phyloP scores from a whole-genome alignment of 1,140 invertebrate species.

The Sarcophaga peregrina region DNA sequence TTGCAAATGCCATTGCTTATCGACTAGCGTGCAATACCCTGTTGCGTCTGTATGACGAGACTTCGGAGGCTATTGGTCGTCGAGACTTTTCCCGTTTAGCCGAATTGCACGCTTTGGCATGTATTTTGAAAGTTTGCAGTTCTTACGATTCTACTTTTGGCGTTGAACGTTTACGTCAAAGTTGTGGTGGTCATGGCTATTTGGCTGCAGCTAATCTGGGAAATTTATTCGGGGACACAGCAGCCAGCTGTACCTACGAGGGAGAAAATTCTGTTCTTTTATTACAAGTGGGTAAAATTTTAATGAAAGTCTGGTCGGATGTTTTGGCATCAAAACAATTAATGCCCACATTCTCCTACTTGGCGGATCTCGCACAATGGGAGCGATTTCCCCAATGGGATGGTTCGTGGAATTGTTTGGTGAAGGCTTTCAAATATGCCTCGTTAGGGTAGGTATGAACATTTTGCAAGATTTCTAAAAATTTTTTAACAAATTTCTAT shows the following conservation, averaged over 20 bases:
- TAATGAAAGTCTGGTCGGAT: conserved; percentile 77
- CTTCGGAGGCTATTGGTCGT: conserved; percentile 78
- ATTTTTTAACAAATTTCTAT: conserved; percentile 70
- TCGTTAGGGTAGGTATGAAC: conserved; percentile 72
- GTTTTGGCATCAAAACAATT: conserved; percentile 67
- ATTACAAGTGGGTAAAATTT: conserved; percentile 86
- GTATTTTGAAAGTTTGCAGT: conserved; percentile 87
- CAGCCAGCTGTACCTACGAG: conserved; percentile 90
- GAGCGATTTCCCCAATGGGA: conserved; percentile 68
- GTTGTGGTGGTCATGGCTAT: conserved; percentile 94
- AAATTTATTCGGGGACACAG: conserved; percentile 78
- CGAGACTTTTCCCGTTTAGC: conserved; percentile 82
- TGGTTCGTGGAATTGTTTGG: conserved; percentile 71
- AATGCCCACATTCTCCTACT: conserved; percentile 74
- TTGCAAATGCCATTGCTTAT: conserved; percentile 81
- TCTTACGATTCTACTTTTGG: conserved; percentile 76
- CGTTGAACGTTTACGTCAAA: conserved; percentile 80
- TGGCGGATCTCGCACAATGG: conserved; percentile 63
- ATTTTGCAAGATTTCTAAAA: conserved; percentile 69
- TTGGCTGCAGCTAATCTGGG: conserved; percentile 85
- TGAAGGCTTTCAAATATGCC: conserved; percentile 73
- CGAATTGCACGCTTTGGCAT: conserved; percentile 87
- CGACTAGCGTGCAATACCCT: conserved; percentile 77
- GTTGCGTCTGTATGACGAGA: conserved; percentile 82
- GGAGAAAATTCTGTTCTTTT: conserved; percentile 93